Evolutionary conservation across 2,888 invertebrate genomes (phyloP).

Genomic region (Cremastinae sp.): DNA sequence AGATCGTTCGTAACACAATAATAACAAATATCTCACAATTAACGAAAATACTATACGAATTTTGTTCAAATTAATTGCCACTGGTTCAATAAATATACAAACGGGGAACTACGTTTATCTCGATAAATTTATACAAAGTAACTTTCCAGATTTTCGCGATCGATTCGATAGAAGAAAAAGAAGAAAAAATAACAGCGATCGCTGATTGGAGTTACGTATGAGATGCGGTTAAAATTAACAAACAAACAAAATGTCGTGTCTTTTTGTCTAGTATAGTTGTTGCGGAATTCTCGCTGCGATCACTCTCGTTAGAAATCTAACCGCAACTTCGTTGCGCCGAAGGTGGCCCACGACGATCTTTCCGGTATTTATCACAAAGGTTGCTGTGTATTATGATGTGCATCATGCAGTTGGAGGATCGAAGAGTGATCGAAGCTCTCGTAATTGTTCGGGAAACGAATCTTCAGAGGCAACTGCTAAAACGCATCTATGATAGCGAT

Average conservation of each 20-base stretch:
- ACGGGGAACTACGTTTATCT: no score
- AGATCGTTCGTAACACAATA: no score
- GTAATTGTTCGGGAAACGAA: constrained; percentile 37
- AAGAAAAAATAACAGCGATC: constrained; percentile 26
- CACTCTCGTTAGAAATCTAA: no score
- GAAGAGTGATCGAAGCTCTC: constrained; percentile 16
- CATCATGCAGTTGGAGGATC: constrained; percentile 23
- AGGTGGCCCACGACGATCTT: constrained; percentile 8
- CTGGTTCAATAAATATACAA: not conserved
- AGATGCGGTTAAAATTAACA: constrained; percentile 37
- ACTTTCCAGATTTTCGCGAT: not conserved
- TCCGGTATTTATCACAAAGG: not conserved
- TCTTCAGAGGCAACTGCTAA: constrained; percentile 28
- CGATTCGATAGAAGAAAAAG: constrained; percentile 30
- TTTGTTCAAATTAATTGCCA: constrained; percentile 49
- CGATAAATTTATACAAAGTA: constrained; percentile 10
- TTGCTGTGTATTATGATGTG: constrained; percentile 36
- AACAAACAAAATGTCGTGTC: constrained; percentile 29
- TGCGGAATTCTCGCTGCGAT: no score
- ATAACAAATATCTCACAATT: no score
- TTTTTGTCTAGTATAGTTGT: no score
- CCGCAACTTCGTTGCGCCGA: constrained; percentile 7
- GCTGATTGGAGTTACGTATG: constrained; percentile 20
- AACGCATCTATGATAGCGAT: constrained; percentile 39
- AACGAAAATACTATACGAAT: no score